phyloP scores from a whole-genome alignment of 2,888 invertebrate genomes.

The Cheilosia scutellata region DNA sequence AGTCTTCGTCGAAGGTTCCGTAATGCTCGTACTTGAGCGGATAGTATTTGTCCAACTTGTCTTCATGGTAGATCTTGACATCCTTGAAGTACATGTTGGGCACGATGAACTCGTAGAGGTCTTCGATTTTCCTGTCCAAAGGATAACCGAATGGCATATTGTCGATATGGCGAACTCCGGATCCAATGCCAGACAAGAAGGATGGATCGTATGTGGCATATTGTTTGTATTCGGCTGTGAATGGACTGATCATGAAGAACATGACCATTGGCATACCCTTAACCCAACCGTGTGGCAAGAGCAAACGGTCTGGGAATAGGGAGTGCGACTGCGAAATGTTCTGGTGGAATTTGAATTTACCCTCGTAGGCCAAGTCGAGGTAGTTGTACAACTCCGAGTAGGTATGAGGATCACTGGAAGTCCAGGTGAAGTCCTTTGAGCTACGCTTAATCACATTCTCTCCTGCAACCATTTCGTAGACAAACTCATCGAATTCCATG shows the following conservation, averaged over 20 bases:
- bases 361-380: conserved; percentile 85
- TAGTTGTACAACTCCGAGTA: conserved; percentile 82
- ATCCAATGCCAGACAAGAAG: conserved; percentile 85
- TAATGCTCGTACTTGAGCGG: conserved; percentile 78
- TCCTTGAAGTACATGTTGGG: conserved; percentile 89
- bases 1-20: conserved; percentile 80
- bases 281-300: conserved; percentile 89
- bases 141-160: conserved; percentile 89
- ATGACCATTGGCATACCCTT: conserved; percentile 88
- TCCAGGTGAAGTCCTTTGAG: conserved; percentile 88
- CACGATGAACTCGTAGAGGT: conserved; percentile 86
- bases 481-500: conserved; percentile 87
- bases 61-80: conserved; percentile 87
- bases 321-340: conserved; percentile 86
- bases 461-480: conserved; percentile 87
- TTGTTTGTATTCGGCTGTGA: conserved; percentile 85
- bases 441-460: conserved; percentile 88
- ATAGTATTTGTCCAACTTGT: conserved; percentile 82
- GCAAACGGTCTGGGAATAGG: conserved; percentile 89
- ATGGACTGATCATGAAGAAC: conserved; percentile 87
- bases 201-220: conserved; percentile 84
- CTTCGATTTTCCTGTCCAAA: conserved; percentile 88
- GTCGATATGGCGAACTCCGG: conserved; percentile 86
- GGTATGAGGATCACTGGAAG: conserved; percentile 86
- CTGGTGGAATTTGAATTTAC: conserved; percentile 85